Evolutionary conservation across 1,140 invertebrate genomes (phyloP), one percentile per base, ranked within the genome.

Genomic region (Euschistus heros): DNA sequence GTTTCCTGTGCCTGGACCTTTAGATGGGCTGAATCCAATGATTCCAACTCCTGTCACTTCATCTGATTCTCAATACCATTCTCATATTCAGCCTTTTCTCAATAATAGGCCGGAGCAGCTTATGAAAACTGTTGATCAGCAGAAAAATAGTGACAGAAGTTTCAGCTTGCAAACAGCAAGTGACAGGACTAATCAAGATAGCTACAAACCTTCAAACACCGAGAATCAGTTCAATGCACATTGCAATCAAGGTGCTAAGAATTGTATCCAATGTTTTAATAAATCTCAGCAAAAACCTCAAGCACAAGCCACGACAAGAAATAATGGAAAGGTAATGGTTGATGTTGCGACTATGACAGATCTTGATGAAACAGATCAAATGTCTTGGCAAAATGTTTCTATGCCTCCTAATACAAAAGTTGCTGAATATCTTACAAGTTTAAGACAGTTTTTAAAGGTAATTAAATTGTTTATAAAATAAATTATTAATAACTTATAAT

Each of bases 271-370:
- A 60, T 68, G 67, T 63, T 67, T 63, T 60, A 66, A 66, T 17
- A 57, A 57, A 15, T 18, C 54, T 0, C 54, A 57, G 22, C 5
- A 8, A 5, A 22, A 59, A 24, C 17, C 24, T 1, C 55, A 59
- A n/a, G 3, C 26, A 18, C 30, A 18, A n/a, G 17, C n/a, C 3
- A 61, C 59, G 42, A 18, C 30, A 2, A 61, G 26, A 17, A 61
- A 30, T 5, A 61, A 61, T 61, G 42, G 42, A 33, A 57, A 59
- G 42, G 20, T 79, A 18, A 80, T 79, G 71, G 76, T 80, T 8
- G 79, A 80, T 68, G 78, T 74, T 2, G 75, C 78, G 0, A 80
- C 79, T 1, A 80, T 80, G 79, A 80, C 79, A 7, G 79, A 80
- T 71, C 77, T 78, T 17, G 67, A 72, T 30, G 71, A 71, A 46